Evolutionary conservation across 2,888 invertebrate species (phyloP).

Genomic region (Drosophila meridionalis): DNA sequence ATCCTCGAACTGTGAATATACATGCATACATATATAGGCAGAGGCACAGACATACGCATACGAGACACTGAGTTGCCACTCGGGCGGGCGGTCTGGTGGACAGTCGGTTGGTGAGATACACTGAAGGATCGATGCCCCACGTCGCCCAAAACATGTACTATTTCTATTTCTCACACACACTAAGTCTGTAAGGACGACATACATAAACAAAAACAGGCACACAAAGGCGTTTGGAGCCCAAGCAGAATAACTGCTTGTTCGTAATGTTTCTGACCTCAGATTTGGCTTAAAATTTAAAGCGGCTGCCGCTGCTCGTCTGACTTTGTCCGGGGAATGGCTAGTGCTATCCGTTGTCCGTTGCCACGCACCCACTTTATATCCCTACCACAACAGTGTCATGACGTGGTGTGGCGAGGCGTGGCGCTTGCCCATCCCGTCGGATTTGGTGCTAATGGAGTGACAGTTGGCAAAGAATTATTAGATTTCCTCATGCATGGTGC

Average conservation of each 20-base stretch:
- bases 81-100: no score
- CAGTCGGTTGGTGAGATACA: conserved; percentile 28
- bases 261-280: conserved; percentile 24
- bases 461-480: conserved; percentile 76
- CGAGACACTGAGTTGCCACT: not conserved
- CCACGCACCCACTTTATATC: not conserved
- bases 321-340: conserved; percentile 49
- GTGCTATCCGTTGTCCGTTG: conserved; percentile 25
- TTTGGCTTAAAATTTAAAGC: conserved; percentile 33
- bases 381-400: conserved; percentile 6
- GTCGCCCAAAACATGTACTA: conserved; percentile 19
- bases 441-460: conserved; percentile 75
- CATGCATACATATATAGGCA: conserved; percentile 30
- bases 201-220: not conserved
- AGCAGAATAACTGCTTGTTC: conserved; percentile 23
- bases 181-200: not conserved
- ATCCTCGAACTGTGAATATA: conserved; percentile 55
- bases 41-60: not conserved
- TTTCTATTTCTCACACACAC: conserved; percentile 7
- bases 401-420: not conserved
- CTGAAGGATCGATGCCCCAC: conserved; percentile 61
- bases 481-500: conserved; percentile 73
- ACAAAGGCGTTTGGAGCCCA: not conserved
- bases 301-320: conserved; percentile 15
- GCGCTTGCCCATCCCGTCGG: conserved; percentile 46